These are phyloP conservation scores for Uloborus plumipes DNA, from an alignment of 2,888 invertebrate species.

Conservation along the genomic window DNA sequence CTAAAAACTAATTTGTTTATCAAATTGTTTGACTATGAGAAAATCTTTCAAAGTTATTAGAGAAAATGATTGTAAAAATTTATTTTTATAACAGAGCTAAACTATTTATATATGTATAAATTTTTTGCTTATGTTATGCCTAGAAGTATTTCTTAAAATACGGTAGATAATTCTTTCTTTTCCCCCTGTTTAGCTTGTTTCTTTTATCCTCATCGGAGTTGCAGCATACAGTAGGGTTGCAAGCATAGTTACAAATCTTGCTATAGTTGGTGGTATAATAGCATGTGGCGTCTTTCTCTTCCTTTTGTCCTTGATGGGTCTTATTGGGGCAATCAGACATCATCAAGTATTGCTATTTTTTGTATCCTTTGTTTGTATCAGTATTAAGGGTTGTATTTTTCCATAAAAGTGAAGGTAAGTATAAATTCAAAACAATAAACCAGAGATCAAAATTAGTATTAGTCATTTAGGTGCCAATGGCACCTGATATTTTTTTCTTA, in stretches of 20 bases:
- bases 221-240: constrained; percentile 88
- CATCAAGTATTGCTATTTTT: constrained; percentile 97
- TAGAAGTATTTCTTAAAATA: neutral
- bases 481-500: too few species aligned
- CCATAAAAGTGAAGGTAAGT: too few species aligned
- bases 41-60: too few species aligned
- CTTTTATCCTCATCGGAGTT: constrained; percentile 90
- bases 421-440: too few species aligned
- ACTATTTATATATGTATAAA: neutral
- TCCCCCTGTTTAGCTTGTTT: constrained; percentile 81
- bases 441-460: too few species aligned
- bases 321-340: constrained; percentile 92
- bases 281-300: constrained; percentile 95
- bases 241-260: constrained; percentile 86
- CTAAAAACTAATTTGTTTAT: too few species aligned
- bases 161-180: neutral
- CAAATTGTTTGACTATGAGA: too few species aligned
- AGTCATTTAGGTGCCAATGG: too few species aligned
- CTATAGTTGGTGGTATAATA: constrained; percentile 91
- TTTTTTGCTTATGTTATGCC: neutral
- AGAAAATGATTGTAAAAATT: neutral
- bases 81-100: neutral
- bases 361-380: constrained; percentile 83
- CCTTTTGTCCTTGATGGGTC: constrained; percentile 87
- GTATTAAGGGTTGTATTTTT: too few species aligned